These are phyloP conservation scores for Agrochola lota DNA, from an alignment of 2,888 invertebrate species.

Conservation along the genomic window DNA sequence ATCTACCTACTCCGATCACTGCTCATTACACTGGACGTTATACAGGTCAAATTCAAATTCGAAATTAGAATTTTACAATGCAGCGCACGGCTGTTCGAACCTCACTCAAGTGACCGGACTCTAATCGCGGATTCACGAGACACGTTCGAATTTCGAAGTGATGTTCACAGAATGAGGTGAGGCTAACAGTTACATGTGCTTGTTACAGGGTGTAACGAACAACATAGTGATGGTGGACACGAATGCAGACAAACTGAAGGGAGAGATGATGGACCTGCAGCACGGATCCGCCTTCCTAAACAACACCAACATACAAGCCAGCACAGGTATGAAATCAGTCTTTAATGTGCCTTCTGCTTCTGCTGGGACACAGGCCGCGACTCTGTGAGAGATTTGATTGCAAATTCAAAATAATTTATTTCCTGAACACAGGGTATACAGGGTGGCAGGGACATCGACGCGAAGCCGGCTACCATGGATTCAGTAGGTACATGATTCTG, in stretches of 20 bases:
- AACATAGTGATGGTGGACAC: conserved; percentile 96
- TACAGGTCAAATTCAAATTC: too few species aligned
- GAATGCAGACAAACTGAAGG: conserved; percentile 95
- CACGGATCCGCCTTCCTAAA: conserved; percentile 96
- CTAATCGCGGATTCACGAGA: neutral
- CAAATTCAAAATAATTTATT: too few species aligned
- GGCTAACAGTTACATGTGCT: neutral
- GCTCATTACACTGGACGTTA: too few species aligned
- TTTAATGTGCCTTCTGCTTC: neutral
- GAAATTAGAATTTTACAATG: too few species aligned
- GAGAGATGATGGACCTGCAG: conserved; percentile 97
- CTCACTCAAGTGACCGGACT: neutral
- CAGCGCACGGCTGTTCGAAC: neutral
- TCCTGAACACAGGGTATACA: too few species aligned
- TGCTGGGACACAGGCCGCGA: neutral
- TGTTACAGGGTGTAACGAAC: conserved; percentile 93
- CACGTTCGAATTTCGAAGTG: neutral
- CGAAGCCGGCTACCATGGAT: too few species aligned
- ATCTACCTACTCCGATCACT: too few species aligned
- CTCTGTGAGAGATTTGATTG: too few species aligned
- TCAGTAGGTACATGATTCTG: too few species aligned
- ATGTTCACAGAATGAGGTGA: neutral
- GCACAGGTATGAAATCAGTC: conserved; percentile 76
- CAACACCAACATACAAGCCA: conserved; percentile 94
- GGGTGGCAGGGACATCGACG: too few species aligned